These are phyloP conservation scores for Hyaena hyaena DNA, from an alignment of 2,113 vertebrate species.

Conservation along the genomic window DNA sequence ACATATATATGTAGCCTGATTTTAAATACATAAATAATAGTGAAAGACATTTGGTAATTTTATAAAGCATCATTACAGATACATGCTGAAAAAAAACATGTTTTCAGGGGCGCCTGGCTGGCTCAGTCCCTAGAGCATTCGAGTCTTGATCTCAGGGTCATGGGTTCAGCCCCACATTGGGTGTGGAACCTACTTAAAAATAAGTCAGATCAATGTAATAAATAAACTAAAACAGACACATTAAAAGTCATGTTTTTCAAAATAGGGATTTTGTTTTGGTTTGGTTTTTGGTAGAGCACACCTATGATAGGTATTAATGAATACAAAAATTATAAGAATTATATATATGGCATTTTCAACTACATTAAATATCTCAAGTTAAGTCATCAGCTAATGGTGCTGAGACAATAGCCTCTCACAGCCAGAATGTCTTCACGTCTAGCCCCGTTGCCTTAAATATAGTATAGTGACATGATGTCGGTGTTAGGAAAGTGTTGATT, in stretches of 20 bases:
- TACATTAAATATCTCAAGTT: conserved; percentile 30
- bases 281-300: neutral
- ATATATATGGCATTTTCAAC: neutral
- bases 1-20: neutral
- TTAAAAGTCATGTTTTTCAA: neutral
- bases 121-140: neutral
- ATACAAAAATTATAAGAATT: neutral
- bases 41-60: conserved; percentile 22
- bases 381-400: neutral
- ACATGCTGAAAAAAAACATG: neutral
- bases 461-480: neutral
- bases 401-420: neutral
- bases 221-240: neutral
- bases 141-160: neutral
- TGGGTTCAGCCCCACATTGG: neutral
- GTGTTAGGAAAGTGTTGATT: neutral
- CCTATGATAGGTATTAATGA: neutral
- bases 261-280: neutral
- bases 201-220: neutral
- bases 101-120: neutral
- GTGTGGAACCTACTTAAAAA: neutral
- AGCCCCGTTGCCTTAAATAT: neutral
- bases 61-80: conserved; percentile 1
- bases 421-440: neutral
- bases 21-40: conserved; percentile 33